Conservation (phyloP, 2,113 vertebrate species). For the Pelmatolapia mariae region DNA sequence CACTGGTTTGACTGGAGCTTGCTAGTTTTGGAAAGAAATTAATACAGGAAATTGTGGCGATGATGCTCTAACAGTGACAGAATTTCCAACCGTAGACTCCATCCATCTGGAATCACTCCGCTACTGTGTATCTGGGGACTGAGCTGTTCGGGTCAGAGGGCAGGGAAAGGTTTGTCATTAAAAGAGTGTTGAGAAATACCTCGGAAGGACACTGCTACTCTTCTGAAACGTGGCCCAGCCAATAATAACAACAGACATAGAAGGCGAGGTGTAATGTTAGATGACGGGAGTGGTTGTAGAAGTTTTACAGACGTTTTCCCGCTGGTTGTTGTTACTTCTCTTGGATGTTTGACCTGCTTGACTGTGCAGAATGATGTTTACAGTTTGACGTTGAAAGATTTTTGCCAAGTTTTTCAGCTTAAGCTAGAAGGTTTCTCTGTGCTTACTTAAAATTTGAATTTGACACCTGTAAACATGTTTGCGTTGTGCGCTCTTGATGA, state of each 20-base stretch:
- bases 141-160: constrained; percentile 54
- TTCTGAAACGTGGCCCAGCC: not conserved
- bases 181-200: constrained; percentile 52
- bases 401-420: not conserved
- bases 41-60: constrained; percentile 2
- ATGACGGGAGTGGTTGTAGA: not conserved
- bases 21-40: not conserved
- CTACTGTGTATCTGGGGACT: constrained; percentile 57
- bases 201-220: not conserved
- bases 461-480: not conserved
- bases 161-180: constrained; percentile 63
- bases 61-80: constrained; percentile 2
- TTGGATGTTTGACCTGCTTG: not conserved
- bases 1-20: not conserved
- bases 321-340: not conserved
- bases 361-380: not conserved
- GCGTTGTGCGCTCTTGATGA: not conserved
- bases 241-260: constrained; percentile 14
- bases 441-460: not conserved
- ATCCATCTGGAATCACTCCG: constrained; percentile 70
- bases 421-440: not conserved
- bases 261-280: not conserved
- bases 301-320: not conserved
- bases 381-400: not conserved
- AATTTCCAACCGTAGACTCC: constrained; percentile 23